phyloP scores from a whole-genome alignment of 2,888 invertebrate genomes.

The Apocheima hispidaria region DNA sequence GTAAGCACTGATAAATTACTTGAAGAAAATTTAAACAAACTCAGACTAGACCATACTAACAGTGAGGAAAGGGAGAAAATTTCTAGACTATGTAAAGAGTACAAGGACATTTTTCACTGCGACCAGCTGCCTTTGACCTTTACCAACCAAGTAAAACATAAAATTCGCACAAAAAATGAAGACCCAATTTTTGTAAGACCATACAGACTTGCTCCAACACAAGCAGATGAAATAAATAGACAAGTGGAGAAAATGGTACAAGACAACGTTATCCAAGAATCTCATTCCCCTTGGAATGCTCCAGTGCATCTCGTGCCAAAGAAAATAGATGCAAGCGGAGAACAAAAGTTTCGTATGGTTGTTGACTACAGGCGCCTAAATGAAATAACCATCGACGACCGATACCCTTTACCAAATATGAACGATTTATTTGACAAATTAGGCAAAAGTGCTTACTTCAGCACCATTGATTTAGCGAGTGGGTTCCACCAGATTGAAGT shows the following conservation, averaged over 20 bases:
- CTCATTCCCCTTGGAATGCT: background rate
- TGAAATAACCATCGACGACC: no score
- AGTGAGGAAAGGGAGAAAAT: background rate
- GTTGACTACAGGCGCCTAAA: background rate
- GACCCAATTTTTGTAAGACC: background rate
- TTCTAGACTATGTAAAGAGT: background rate
- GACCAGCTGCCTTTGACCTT: slow-evolving; percentile 2
- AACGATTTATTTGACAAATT: no score
- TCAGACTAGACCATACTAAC: no score
- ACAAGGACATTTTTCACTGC: slow-evolving; percentile 6
- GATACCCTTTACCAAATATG: no score
- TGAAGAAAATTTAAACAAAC: no score
- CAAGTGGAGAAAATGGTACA: no score
- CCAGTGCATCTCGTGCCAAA: slow-evolving; percentile 3
- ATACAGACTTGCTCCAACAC: background rate
- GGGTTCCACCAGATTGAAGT: background rate
- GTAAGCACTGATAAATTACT: no score
- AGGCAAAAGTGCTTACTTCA: no score
- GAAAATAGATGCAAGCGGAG: background rate
- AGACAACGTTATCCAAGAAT: no score
- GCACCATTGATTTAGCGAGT: background rate
- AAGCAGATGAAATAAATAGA: no score
- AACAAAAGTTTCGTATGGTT: background rate
- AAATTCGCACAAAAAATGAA: background rate
- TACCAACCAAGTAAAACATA: background rate